phyloP scores from a whole-genome alignment of 2,113 vertebrate genomes.

The Pantherophis guttatus region DNA sequence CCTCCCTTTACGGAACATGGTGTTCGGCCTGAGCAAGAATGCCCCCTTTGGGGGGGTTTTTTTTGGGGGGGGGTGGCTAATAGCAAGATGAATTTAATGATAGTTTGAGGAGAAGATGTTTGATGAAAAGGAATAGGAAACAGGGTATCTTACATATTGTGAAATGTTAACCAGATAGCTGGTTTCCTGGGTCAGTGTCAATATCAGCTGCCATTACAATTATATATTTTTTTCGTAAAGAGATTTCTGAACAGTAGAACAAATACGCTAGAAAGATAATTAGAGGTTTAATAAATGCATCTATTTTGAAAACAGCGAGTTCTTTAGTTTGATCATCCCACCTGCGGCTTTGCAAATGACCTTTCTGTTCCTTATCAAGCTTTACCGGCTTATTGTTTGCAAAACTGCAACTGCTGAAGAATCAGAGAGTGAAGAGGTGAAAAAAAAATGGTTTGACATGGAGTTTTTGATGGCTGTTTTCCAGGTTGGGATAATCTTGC shows the following conservation, averaged over 20 bases:
- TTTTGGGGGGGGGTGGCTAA: too few species aligned
- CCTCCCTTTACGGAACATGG: background rate
- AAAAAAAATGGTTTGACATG: background rate
- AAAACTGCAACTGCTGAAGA: background rate
- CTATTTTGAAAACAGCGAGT: background rate
- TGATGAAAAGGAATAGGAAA: background rate
- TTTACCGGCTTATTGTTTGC: background rate
- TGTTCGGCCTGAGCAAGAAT: background rate
- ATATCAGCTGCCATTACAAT: background rate
- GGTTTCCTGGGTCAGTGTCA: background rate
- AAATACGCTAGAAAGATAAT: background rate
- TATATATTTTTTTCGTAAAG: background rate
- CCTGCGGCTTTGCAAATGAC: rapidly evolving
- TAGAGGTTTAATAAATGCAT: background rate
- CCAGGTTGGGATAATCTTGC: constrained; percentile 93
- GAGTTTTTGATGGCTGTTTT: constrained; percentile 17
- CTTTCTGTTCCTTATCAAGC: background rate
- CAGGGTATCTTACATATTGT: background rate
- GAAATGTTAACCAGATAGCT: background rate
- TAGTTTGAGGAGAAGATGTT: background rate
- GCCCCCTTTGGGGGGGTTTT: background rate
- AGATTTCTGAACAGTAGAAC: background rate
- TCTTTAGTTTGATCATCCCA: background rate
- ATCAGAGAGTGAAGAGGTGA: background rate
- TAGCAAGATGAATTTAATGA: background rate